Evolutionary conservation across 2,888 invertebrate species (phyloP).

Genomic region (Cecidostiba fungosa): DNA sequence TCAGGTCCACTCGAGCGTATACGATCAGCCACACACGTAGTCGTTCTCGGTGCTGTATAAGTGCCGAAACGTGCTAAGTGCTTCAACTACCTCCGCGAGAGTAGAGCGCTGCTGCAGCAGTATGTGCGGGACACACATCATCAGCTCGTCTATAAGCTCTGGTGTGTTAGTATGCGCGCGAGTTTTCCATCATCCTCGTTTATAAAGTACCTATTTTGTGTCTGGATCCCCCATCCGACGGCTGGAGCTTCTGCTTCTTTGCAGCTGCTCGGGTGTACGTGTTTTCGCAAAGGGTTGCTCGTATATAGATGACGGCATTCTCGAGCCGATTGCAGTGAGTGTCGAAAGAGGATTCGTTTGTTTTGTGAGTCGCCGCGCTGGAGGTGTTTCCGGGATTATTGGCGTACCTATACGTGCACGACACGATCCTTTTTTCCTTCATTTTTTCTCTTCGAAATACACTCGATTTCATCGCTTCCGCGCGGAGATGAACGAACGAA

Average conservation of each 20-base stretch:
- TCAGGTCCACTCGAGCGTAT: neutral
- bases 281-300: neutral
- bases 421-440: neutral
- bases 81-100: slow-evolving; percentile 35
- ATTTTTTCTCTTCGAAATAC: neutral
- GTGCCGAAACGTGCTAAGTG: slow-evolving; percentile 58
- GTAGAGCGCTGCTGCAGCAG: neutral
- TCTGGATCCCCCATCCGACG: neutral
- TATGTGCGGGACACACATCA: neutral
- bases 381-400: neutral
- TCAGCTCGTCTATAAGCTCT: no score
- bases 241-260: neutral
- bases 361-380: no score
- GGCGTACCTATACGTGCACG: no score
- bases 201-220: neutral
- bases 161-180: neutral
- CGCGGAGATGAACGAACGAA: slow-evolving; percentile 19
- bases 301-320: neutral
- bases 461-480: neutral
- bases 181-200: slow-evolving; percentile 34
- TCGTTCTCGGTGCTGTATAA: slow-evolving; percentile 34
- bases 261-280: no score
- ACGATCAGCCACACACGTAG: neutral
- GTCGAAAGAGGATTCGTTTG: slow-evolving; percentile 18
- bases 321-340: neutral